A percentile compares a stretch with the other conserved stretches of the same genome.
Evolutionary conservation across 2,888 invertebrate species (phyloP).

Genomic region (Quadroppia sp.): DNA sequence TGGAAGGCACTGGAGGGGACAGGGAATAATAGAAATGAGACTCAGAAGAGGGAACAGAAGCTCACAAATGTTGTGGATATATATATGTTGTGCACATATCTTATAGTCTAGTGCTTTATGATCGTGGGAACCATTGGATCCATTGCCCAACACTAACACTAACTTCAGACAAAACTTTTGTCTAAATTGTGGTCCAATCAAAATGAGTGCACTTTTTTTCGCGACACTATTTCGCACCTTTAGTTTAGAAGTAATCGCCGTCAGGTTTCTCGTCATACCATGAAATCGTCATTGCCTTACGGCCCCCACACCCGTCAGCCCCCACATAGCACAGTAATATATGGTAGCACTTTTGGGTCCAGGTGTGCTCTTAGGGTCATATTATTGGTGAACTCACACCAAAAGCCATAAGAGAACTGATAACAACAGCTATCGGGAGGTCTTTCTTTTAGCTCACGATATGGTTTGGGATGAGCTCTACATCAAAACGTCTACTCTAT

Average conservation of each 20-base stretch:
- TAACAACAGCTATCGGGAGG: conserved; percentile 32
- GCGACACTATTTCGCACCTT: conserved; percentile 36
- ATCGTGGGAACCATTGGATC: conserved; percentile 32
- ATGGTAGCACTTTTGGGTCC: neutral
- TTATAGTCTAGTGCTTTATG: conserved; percentile 33
- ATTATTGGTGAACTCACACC: conserved; percentile 30
- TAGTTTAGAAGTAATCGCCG: conserved; percentile 13
- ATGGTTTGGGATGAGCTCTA: conserved; percentile 6
- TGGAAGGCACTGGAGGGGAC: conserved; percentile 3
- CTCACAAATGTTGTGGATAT: neutral
- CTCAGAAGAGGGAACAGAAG: conserved; percentile 11
- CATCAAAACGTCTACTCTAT: neutral
- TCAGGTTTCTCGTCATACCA: conserved; percentile 4
- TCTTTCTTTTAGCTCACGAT: conserved; percentile 11
- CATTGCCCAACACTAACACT: conserved; percentile 18
- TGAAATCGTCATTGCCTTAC: conserved; percentile 31
- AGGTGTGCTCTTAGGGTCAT: conserved; percentile 35
- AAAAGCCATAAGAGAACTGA: conserved; percentile 24
- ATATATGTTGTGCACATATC: neutral
- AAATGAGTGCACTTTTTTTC: conserved; percentile 9
- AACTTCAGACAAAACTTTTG: neutral
- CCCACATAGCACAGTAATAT: neutral
- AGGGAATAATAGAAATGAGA: conserved; percentile 3
- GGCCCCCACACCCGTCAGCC: neutral
- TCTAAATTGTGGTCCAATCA: conserved; percentile 27